Base-by-base conservation (phyloP, 2,113 vertebrate species). In the Syrrhaptes paradoxus region DNA sequence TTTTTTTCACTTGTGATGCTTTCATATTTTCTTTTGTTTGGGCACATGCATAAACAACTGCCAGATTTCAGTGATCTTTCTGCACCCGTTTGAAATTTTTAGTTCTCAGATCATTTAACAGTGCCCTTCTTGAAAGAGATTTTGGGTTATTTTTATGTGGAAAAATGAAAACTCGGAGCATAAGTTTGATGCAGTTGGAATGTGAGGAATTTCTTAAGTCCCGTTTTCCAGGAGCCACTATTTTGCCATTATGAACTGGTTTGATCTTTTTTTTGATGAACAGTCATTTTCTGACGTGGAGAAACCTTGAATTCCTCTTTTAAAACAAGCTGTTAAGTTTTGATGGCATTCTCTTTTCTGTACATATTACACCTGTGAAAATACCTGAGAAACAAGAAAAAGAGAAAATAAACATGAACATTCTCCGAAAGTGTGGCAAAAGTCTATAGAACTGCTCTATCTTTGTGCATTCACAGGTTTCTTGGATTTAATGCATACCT, bases 141-240 rank as follows among this genome's bases (percentile, higher is more conserved):
- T 36, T 97, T 95, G 74, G 61, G 95, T 97, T 94, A 43, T 96
- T 98, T 98, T 96, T 95, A 78, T 74, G 90, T 95, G 78, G 78
- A 86, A 93, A 93, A 78, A 61, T 86, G 91, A 97, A 97, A 82
- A 78, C 72, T 94, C 51, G 90, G 92, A 97, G 93, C 91, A 97
- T 96, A 95, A 74, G 67, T 95, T 97, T 96, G 52, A 92, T 92
- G 52, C 9, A 48, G 25, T 76, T 91, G 78, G 71, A 97, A 93
- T 85, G 36, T 95, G 71, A 96, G 52, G 65, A 73, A 80, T 84
- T 96, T 96, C 74, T 86, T 38, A 68, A 91, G 55, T 76, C 34
- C 8, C 16, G 21, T 91, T 96, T 91, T 95, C 71, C 57, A 83
- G 89, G 93, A 97, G 89, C 67, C 85, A 66, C 83, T 93, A 65